These are phyloP conservation scores for Neosilurus hyrtlii DNA, from an alignment of 2,797 vertebrate genomes.

Conservation along the genomic window DNA sequence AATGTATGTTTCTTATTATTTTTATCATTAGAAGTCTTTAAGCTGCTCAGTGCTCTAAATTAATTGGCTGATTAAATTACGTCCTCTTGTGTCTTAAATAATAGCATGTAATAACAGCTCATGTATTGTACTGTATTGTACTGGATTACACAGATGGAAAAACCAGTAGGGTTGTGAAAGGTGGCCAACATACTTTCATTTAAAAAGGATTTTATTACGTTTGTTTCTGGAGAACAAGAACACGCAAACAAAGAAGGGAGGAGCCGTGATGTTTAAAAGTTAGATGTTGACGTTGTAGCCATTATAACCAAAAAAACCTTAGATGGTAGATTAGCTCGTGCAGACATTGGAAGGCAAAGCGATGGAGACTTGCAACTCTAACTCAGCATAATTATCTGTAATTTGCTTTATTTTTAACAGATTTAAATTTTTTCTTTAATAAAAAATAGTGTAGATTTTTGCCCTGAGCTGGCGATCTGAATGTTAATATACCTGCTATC, in stretches of 20 bases:
- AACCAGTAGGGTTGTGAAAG: background rate
- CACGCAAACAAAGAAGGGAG: background rate
- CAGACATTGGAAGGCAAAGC: background rate
- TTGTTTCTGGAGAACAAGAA: conserved; percentile 18
- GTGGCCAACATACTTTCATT: background rate
- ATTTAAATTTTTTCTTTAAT: background rate
- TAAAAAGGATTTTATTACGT: background rate
- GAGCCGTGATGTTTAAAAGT: background rate
- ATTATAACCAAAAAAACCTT: background rate
- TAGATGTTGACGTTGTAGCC: background rate
- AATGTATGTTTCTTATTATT: too few species aligned
- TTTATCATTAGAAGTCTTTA: background rate
- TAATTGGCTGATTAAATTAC: background rate
- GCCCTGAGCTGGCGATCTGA: background rate
- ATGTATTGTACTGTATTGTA: background rate
- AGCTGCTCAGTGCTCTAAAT: background rate
- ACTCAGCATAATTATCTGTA: background rate
- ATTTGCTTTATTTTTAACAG: background rate
- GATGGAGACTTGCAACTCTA: too few species aligned
- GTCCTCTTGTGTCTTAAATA: background rate
- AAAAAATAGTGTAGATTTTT: background rate
- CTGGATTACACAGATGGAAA: background rate
- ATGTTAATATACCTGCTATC: background rate
- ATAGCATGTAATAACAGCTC: background rate
- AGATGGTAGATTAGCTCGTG: background rate